Base-by-base conservation (phyloP, 37 sponge, comb jelly and placozoan genomes). In the Petrosia ficiformis region DNA sequence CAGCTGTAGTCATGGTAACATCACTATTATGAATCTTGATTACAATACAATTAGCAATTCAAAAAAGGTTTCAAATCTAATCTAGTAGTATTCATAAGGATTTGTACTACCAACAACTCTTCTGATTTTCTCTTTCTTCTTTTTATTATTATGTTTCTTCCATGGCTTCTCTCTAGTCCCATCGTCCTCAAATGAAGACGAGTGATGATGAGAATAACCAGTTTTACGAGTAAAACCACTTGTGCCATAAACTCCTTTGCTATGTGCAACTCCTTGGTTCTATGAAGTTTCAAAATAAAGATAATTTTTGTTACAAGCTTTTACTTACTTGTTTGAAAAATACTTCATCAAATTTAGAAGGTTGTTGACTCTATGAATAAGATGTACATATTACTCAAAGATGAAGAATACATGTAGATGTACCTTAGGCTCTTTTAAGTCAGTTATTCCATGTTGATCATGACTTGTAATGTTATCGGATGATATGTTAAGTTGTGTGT, bases 121-220 rank as follows among this genome's bases (percentile, higher is more conserved):
- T n/a, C 80, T 64, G 0, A 79, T 89, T 69, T 96, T 96, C 66
- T 93, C 93, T 61, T 90, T 92, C 75, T 80, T 96, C 61, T 89
- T 66, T 30, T 57, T 57, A 65, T 96, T 96, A 76, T 85, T 58
- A 71, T 96, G 97, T 52, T 90, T 89, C 80, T 84, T 92, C 97
- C 97, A 96, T 0, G 97, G 97, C 36, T 96, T 95, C 1, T 71
- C 83, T 1, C 26, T 67, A 29, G 25, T 61, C 1, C 10, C 68
- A 64, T 39, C 34, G 30, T 43, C 22, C 5, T 34, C 42, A 8
- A 44, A 42, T 4, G 70, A 59, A 6, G 44, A 10, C 41, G 57
- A n/a, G n/a, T n/a, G n/a, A n/a, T n/a, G n/a, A n/a, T n/a, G 67
- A n/a, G 94, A 92, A 40, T 93, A 91, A 34, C 82, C 43, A 38